These are phyloP conservation scores for Melanophora roralis DNA, from an alignment of 2,888 invertebrate species.

Conservation along the genomic window DNA sequence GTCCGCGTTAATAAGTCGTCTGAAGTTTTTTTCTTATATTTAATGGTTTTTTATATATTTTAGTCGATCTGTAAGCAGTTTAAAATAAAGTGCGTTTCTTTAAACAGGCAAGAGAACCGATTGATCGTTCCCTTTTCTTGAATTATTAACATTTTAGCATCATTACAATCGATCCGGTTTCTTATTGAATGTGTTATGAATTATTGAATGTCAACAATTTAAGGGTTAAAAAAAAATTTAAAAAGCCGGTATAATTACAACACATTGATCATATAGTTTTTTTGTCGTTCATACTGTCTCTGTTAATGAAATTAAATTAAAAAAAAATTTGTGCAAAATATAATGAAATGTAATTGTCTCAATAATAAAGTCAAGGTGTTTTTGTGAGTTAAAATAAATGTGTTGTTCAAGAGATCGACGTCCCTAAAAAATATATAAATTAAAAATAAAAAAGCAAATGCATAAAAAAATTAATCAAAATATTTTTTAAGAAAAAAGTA, in stretches of 20 bases:
- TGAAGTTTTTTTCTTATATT: background rate
- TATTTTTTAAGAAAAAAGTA: too few species aligned
- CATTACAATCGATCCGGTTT: conserved; percentile 37
- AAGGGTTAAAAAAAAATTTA: conserved; percentile 19
- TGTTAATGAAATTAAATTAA: too few species aligned
- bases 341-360: too few species aligned
- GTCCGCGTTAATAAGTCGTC: conserved; percentile 14
- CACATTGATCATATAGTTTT: too few species aligned
- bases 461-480: too few species aligned
- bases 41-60: background rate
- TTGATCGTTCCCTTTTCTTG: background rate
- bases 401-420: background rate
- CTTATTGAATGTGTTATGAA: conserved; percentile 20
- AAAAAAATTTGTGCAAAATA: too few species aligned
- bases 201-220: conserved; percentile 47
- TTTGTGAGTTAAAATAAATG: background rate
- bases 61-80: background rate
- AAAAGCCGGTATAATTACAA: conserved; percentile 52
- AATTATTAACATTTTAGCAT: conserved; percentile 8
- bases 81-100: conserved; percentile 10
- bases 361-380: conserved; percentile 44
- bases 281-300: too few species aligned
- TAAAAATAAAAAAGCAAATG: conserved; percentile 11
- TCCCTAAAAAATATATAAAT: background rate
- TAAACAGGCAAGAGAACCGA: background rate